Evolutionary conservation across 2,888 invertebrate species (phyloP).

Genomic region (Autographa gamma): DNA sequence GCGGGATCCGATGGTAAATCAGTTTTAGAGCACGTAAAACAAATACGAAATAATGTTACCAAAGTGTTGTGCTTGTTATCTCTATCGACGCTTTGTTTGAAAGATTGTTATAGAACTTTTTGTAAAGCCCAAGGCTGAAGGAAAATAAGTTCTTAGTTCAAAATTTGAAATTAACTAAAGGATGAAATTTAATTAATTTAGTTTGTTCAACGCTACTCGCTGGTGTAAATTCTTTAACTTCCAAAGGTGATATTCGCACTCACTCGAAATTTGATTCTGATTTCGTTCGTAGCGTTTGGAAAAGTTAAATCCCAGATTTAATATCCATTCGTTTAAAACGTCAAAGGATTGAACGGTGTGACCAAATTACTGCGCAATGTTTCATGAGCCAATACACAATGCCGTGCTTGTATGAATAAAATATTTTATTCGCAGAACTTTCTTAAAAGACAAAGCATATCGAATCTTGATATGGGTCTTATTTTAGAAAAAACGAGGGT

Average conservation of each 20-base stretch:
- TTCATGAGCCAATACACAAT: constrained; percentile 32
- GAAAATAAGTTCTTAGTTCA: constrained; percentile 41
- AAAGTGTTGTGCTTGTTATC: constrained; percentile 7
- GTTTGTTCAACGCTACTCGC: constrained; percentile 42
- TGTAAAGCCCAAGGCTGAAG: constrained; percentile 30
- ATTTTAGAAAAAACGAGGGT: constrained; percentile 13
- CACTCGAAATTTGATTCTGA: constrained; percentile 31
- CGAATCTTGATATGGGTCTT: constrained; percentile 8
- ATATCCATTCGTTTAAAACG: constrained; percentile 46
- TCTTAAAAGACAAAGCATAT: constrained; percentile 12
- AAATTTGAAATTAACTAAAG: constrained; percentile 17
- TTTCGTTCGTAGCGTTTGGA: constrained; percentile 46
- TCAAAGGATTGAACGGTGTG: constrained; percentile 38
- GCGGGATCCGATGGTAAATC: constrained; percentile 35
- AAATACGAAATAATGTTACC: constrained; percentile 26
- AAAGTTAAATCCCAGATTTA: constrained; percentile 45
- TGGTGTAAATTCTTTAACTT: constrained; percentile 39
- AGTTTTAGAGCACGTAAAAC: constrained; percentile 37
- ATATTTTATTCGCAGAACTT: constrained; percentile 18
- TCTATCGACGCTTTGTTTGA: neutral
- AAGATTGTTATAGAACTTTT: constrained; percentile 1
- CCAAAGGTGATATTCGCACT: constrained; percentile 47
- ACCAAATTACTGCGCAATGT: constrained; percentile 37
- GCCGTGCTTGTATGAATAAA: constrained; percentile 4
- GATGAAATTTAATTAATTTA: constrained; percentile 52